A percentile compares a stretch with the other conserved stretches of the same genome.
Evolutionary conservation across 2,113 vertebrate species (phyloP).

Genomic region (Fulmarus glacialis): DNA sequence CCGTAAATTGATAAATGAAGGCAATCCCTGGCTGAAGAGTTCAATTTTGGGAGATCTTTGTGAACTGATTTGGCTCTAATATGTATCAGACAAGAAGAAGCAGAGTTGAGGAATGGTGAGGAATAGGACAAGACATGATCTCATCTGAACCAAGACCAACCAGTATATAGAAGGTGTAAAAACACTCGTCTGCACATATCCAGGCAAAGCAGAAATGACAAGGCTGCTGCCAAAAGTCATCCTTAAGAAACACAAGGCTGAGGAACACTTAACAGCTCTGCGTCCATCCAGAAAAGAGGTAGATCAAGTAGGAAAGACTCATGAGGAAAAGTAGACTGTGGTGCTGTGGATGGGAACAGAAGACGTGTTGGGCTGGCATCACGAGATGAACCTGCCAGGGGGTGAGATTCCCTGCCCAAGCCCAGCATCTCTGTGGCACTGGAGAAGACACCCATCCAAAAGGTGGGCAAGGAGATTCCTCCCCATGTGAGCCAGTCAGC

Average conservation of each 20-base stretch:
- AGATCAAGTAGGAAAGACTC: background rate
- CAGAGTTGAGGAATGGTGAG: background rate
- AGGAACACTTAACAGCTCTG: background rate
- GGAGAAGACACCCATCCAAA: background rate
- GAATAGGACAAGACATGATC: slow-evolving; percentile 8
- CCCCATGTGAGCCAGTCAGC: background rate
- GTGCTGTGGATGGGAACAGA: background rate
- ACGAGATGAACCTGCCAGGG: background rate
- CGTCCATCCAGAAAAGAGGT: background rate
- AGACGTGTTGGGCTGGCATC: background rate
- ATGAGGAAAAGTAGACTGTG: rapidly evolving
- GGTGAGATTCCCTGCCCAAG: background rate
- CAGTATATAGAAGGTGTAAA: background rate
- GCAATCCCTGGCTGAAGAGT: background rate
- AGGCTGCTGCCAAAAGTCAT: background rate
- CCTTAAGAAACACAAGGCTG: background rate
- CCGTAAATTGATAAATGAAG: background rate
- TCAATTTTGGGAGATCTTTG: background rate
- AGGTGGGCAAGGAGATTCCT: background rate
- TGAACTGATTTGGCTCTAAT: background rate
- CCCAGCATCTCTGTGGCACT: rapidly evolving
- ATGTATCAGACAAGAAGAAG: background rate
- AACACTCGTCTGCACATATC: background rate
- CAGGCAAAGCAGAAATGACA: background rate
- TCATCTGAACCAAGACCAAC: background rate